Conservation (phyloP, 37 sponge, comb jelly and placozoan species). For the Hexactinellida sp. region DNA sequence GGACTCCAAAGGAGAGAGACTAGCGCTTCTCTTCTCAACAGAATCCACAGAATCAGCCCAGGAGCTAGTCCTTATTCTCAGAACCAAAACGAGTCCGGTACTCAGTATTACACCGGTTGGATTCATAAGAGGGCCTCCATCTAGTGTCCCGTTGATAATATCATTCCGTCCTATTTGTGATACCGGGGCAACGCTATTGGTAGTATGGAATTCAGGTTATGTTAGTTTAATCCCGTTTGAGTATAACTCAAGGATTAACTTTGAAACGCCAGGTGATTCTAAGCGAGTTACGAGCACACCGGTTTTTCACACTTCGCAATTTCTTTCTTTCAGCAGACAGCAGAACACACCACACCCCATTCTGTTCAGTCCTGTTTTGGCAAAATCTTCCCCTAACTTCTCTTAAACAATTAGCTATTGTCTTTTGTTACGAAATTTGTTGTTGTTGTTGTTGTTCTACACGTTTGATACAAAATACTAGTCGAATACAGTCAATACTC, state of each 20-base stretch:
- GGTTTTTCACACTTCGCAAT: not conserved
- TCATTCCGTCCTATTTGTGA: not conserved
- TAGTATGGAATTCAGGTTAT: conserved; percentile 12
- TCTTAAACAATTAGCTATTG: not conserved
- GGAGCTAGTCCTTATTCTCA: not conserved
- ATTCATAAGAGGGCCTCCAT: not conserved
- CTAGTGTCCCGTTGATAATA: not conserved
- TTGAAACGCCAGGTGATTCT: not conserved
- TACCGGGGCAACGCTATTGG: conserved; percentile 13
- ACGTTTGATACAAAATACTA: too few relatives aligned
- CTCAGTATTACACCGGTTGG: conserved; percentile 1
- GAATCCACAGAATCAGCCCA: not conserved
- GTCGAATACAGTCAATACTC: too few relatives aligned
- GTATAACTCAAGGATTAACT: not conserved
- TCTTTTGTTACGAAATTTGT: not conserved
- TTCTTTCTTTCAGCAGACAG: not conserved
- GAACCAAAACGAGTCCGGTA: conserved; percentile 1
- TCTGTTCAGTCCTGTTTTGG: not conserved
- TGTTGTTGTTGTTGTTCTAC: too few relatives aligned
- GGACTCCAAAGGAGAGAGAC: not conserved
- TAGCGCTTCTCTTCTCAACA: not conserved
- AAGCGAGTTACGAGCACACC: not conserved
- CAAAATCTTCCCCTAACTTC: not conserved
- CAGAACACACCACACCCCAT: not conserved
- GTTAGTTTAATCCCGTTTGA: not conserved